Evolutionary conservation across 2,888 invertebrate genomes (phyloP).

Genomic region (Nomada hirtipes): DNA sequence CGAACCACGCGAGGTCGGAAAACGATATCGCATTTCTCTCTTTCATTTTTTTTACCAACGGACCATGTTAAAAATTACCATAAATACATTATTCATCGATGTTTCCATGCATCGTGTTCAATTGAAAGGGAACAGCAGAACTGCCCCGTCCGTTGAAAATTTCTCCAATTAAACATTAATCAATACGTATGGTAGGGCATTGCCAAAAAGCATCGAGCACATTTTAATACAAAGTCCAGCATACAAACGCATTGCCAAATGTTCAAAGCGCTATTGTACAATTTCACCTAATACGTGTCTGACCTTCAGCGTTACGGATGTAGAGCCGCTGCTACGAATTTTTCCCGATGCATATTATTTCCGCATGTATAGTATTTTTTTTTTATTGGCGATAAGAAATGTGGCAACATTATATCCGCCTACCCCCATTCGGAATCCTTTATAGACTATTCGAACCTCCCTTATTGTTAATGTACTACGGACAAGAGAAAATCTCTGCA

Average conservation of each 20-base stretch:
- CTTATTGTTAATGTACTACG: not conserved
- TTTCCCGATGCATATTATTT: constrained; percentile 3
- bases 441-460: not conserved
- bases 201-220: not conserved
- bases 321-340: not conserved
- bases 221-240: not conserved
- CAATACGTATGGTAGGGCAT: not conserved
- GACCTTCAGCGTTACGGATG: not conserved
- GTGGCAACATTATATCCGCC: not conserved
- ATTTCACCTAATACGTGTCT: not conserved
- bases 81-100: not conserved
- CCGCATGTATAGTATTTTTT: not conserved
- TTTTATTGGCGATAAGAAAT: not conserved
- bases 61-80: not conserved
- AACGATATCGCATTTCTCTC: constrained; percentile 2
- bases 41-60: not conserved
- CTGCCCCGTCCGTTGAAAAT: not conserved
- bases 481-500: not conserved
- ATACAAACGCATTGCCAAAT: not conserved
- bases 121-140: no score
- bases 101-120: not conserved
- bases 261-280: not conserved
- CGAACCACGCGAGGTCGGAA: not conserved
- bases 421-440: no score
- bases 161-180: not conserved